Base-by-base conservation (phyloP, 2,888 invertebrate genomes). In the Epsilonema sp. region DNA sequence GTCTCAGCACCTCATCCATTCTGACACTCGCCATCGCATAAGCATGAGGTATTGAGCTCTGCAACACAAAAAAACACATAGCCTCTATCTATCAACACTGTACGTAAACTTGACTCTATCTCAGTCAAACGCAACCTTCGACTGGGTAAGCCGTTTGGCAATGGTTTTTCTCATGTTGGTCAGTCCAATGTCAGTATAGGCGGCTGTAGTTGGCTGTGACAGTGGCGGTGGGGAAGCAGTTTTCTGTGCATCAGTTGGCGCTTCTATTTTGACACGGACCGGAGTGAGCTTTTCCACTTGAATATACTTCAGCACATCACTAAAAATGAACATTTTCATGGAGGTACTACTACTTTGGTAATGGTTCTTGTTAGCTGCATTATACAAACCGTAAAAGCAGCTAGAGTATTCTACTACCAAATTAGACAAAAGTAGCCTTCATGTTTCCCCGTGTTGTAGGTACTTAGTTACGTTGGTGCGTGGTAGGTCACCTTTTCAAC, bases 31-130 rank as follows among this genome's bases (percentile, higher is more conserved):
- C 67, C n/a, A 68, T 69, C n/a, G 70, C 69, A 59, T 78, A 78
- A 1, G 75, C 70, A 64, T 78, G 78, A n/a, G 78, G 77, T 53
- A 77, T 75, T 37, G 68, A 70, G 26, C 69, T 69, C 76, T 76
- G 62, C 42, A 69, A 67, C 50, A 54, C 56, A 49, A 49, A 52
- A 5, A n/a, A n/a, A n/a, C n/a, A n/a, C n/a, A n/a, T n/a, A n/a
- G n/a, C n/a, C n/a, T n/a, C n/a, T n/a, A n/a, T n/a, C n/a, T n/a
- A n/a, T n/a, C n/a, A n/a, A n/a, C n/a, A n/a, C n/a, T n/a, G n/a
- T n/a, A n/a, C n/a, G n/a, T n/a, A n/a, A n/a, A n/a, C n/a, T n/a
- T n/a, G n/a, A n/a, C n/a, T n/a, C n/a, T n/a, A n/a, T n/a, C n/a
- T n/a, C n/a, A n/a, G n/a, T n/a, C n/a, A n/a, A n/a, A n/a, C n/a